Conservation (phyloP, 2,113 vertebrate genomes). For the Paramormyrops kingsleyae region DNA sequence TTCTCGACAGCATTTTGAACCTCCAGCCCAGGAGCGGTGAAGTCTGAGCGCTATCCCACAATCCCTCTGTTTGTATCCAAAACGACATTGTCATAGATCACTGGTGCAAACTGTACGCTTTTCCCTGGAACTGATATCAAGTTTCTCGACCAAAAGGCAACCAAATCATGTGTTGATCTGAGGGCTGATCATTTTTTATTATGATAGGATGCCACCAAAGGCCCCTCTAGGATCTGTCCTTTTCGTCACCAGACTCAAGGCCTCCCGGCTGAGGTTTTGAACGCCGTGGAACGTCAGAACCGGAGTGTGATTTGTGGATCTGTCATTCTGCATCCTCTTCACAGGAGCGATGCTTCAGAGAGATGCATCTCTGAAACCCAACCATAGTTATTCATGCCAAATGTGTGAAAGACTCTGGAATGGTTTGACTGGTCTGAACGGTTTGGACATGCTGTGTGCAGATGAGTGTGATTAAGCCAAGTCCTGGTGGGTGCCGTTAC, state of each 20-base stretch:
- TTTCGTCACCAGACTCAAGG: not conserved
- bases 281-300: not conserved
- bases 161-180: not conserved
- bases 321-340: not conserved
- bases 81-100: not conserved
- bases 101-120: not conserved
- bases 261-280: not conserved
- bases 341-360: not conserved
- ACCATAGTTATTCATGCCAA: slow-evolving; percentile 7
- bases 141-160: not conserved
- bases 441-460: not conserved
- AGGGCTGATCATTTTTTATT: not conserved
- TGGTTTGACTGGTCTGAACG: not conserved
- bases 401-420: not conserved
- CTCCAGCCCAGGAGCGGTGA: not conserved
- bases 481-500: not conserved
- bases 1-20: not conserved
- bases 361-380: not conserved
- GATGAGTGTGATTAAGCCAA: not conserved
- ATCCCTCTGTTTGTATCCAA: not conserved
- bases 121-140: not conserved
- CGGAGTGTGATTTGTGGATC: not conserved
- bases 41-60: not conserved
- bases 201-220: not conserved
- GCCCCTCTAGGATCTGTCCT: not conserved